phyloP scores from a whole-genome alignment of 1,140 invertebrate genomes.

The Trichonephila clavipes region DNA sequence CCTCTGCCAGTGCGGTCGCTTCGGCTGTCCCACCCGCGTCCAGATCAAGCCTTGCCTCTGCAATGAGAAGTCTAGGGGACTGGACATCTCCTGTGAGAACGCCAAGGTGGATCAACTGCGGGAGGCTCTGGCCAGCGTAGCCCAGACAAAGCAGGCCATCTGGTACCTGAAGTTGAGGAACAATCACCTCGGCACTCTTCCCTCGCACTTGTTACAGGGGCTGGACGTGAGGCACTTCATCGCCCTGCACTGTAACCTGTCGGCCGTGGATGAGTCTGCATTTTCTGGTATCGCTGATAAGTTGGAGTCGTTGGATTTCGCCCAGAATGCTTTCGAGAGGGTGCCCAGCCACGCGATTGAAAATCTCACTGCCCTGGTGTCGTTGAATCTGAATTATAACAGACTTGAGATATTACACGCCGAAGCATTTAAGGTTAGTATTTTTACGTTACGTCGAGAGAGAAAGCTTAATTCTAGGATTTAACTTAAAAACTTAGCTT shows the following conservation, averaged over 20 bases:
- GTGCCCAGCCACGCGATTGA: slow-evolving; percentile 78
- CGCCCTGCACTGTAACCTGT: slow-evolving; percentile 86
- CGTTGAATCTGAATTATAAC: slow-evolving; percentile 78
- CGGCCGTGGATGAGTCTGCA: slow-evolving; percentile 73
- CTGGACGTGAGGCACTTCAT: slow-evolving; percentile 92
- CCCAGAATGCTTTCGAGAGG: slow-evolving; percentile 78
- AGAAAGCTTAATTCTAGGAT: too few species aligned
- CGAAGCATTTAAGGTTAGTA: slow-evolving; percentile 77
- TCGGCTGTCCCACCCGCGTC: slow-evolving; percentile 73
- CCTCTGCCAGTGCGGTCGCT: slow-evolving; percentile 49
- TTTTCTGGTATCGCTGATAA: slow-evolving; percentile 79
- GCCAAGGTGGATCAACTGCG: slow-evolving; percentile 88
- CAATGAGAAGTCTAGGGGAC: slow-evolving; percentile 90
- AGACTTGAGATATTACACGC: slow-evolving; percentile 76
- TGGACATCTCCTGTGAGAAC: slow-evolving; percentile 92
- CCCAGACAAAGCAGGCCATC: slow-evolving; percentile 86
- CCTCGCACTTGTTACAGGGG: slow-evolving; percentile 91
- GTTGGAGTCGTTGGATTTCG: slow-evolving; percentile 78
- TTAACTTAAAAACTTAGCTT: too few species aligned
- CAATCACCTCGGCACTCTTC: slow-evolving; percentile 90
- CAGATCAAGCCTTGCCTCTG: slow-evolving; percentile 88
- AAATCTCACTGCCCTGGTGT: slow-evolving; percentile 74
- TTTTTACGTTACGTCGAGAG: too few species aligned
- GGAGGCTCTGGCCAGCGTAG: slow-evolving; percentile 88
- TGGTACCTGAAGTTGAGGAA: slow-evolving; percentile 93